Percentiles rank a stretch among this genome's conserved stretches.
These are phyloP conservation scores for Petaurus breviceps DNA, from an alignment of 2,113 vertebrate genomes.

Conservation along the genomic window DNA sequence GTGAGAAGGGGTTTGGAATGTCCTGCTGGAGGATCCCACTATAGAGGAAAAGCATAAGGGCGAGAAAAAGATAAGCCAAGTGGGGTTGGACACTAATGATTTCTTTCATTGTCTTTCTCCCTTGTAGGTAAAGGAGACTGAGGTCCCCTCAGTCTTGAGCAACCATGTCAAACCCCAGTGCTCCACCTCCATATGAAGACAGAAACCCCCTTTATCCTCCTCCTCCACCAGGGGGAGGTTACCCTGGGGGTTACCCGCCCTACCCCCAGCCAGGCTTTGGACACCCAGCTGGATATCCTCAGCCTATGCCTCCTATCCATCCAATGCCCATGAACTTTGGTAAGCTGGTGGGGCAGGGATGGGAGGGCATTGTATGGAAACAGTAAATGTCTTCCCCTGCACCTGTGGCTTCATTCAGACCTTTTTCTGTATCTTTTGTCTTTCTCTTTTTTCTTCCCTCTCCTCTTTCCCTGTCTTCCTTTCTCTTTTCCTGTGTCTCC, in stretches of 20 bases:
- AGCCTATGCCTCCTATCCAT: conserved; percentile 87
- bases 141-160: conserved; percentile 38
- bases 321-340: conserved; percentile 86
- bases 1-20: too few relatives aligned
- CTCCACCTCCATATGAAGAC: conserved; percentile 90
- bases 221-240: conserved; percentile 58
- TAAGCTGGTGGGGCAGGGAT: conserved; percentile 76
- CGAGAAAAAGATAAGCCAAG: background rate
- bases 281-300: conserved; percentile 81
- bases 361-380: background rate
- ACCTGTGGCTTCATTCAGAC: background rate
- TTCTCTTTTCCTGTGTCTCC: background rate
- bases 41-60: background rate
- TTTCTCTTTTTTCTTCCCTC: background rate
- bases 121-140: conserved; percentile 70
- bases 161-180: conserved; percentile 90
- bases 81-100: background rate
- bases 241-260: conserved; percentile 71
- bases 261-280: conserved; percentile 84
- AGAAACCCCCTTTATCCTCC: conserved; percentile 83
- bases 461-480: background rate
- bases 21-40: too few relatives aligned
- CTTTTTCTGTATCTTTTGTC: background rate
- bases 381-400: background rate
- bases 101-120: conserved; percentile 14